These are phyloP conservation scores for Hypercompe scribonia DNA, from an alignment of 2,888 invertebrate species.

Conservation along the genomic window DNA sequence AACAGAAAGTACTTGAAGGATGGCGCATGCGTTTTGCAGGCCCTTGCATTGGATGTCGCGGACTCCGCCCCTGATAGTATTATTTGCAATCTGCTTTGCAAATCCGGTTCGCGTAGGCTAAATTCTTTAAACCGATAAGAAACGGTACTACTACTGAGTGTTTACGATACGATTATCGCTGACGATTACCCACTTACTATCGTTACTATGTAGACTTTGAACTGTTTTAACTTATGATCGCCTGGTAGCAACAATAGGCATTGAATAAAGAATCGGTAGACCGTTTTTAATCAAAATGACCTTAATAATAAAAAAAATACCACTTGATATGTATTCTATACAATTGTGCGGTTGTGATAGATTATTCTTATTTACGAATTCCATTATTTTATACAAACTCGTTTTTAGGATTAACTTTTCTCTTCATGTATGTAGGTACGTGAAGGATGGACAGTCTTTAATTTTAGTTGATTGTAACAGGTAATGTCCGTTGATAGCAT, in stretches of 20 bases:
- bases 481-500: slow-evolving; percentile 24
- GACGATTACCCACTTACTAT: slow-evolving; percentile 28
- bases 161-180: slow-evolving; percentile 23
- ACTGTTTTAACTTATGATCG: slow-evolving; percentile 32
- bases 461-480: slow-evolving; percentile 16
- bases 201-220: slow-evolving; percentile 19
- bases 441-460: background rate
- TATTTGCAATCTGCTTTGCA: slow-evolving; percentile 66
- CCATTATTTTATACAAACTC: background rate
- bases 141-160: slow-evolving; percentile 4
- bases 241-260: slow-evolving; percentile 39
- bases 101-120: slow-evolving; percentile 45
- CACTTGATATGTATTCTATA: background rate
- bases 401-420: background rate
- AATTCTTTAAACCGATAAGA: slow-evolving; percentile 30
- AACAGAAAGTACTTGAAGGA: slow-evolving; percentile 14
- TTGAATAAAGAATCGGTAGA: slow-evolving; percentile 15
- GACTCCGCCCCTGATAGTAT: slow-evolving; percentile 75
- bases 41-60: slow-evolving; percentile 73
- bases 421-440: background rate
- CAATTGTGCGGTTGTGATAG: background rate
- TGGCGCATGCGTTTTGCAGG: slow-evolving; percentile 74
- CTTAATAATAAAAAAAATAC: too few relatives aligned
- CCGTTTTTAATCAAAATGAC: background rate
- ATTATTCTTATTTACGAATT: background rate